A percentile compares a stretch with the other conserved stretches of the same genome.
These are phyloP conservation scores for Chymomyza amoena DNA, from an alignment of 2,888 invertebrate species.

Conservation along the genomic window DNA sequence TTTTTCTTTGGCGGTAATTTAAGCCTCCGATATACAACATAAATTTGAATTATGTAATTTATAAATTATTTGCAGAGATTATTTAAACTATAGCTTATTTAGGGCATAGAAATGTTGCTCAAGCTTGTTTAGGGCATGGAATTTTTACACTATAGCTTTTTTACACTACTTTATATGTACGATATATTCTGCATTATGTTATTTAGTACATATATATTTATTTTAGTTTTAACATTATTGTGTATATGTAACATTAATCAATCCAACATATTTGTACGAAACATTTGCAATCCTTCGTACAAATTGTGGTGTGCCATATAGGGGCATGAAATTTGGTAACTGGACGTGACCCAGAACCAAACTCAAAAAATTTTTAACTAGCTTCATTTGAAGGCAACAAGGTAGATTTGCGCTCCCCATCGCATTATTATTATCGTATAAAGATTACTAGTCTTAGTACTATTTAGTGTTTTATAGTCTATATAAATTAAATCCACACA, in stretches of 20 bases:
- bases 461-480: conserved; percentile 27
- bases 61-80: conserved; percentile 25
- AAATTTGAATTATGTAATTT: conserved; percentile 48
- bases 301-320: conserved; percentile 2
- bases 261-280: conserved; percentile 26
- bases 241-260: conserved; percentile 30
- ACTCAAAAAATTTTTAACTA: conserved; percentile 62
- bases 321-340: conserved; percentile 8
- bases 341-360: conserved; percentile 22
- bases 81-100: conserved; percentile 16
- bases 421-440: conserved; percentile 40
- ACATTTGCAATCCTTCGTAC: conserved; percentile 45
- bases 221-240: conserved; percentile 25
- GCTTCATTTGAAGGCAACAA: conserved; percentile 78
- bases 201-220: conserved; percentile 13
- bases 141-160: not conserved
- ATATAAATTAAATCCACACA: conserved; percentile 35
- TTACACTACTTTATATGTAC: not conserved
- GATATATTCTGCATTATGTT: conserved; percentile 41
- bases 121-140: conserved; percentile 23
- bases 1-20: conserved; percentile 77
- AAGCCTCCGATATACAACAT: conserved; percentile 78
- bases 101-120: conserved; percentile 27
- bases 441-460: conserved; percentile 34
- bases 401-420: conserved; percentile 67